These are phyloP conservation scores for Uromys caudimaculatus DNA, from an alignment of 2,797 vertebrate species.

Conservation along the genomic window DNA sequence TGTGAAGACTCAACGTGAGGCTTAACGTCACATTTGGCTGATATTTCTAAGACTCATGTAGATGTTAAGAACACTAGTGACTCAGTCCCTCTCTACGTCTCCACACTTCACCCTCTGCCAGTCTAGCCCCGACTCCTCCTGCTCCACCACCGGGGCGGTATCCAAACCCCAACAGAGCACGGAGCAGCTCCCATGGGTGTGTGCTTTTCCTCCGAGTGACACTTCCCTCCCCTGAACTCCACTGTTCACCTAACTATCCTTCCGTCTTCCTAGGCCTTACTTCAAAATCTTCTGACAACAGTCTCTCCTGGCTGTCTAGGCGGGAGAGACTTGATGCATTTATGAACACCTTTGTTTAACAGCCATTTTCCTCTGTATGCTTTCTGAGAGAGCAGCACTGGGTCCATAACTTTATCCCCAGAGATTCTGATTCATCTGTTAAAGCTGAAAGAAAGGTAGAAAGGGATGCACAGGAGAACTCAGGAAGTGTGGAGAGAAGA, in stretches of 20 bases:
- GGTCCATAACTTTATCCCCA: not conserved
- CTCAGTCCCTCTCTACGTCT: not conserved
- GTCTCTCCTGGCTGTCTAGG: not conserved
- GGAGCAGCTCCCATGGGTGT: not conserved
- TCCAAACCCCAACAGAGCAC: not conserved
- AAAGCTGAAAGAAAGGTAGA: not conserved
- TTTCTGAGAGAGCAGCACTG: not conserved
- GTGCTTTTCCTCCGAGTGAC: not conserved
- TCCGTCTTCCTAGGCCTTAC: not conserved
- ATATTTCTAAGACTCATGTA: not conserved
- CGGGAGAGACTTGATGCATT: not conserved
- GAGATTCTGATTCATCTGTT: not conserved
- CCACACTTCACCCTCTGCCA: not conserved
- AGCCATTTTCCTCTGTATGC: not conserved
- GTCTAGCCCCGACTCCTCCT: not conserved
- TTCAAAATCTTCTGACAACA: constrained; percentile 26
- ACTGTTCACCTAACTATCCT: not conserved
- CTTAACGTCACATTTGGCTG: not conserved
- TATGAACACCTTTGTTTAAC: not conserved
- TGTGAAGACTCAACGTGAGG: not conserved
- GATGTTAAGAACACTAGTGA: not conserved
- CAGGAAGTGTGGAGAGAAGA: not conserved
- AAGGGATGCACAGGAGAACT: not conserved
- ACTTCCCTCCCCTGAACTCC: not conserved
- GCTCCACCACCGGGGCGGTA: not conserved